Evolutionary conservation across 2,113 vertebrate species (phyloP).

Genomic region (Gasterosteus aculeatus): DNA sequence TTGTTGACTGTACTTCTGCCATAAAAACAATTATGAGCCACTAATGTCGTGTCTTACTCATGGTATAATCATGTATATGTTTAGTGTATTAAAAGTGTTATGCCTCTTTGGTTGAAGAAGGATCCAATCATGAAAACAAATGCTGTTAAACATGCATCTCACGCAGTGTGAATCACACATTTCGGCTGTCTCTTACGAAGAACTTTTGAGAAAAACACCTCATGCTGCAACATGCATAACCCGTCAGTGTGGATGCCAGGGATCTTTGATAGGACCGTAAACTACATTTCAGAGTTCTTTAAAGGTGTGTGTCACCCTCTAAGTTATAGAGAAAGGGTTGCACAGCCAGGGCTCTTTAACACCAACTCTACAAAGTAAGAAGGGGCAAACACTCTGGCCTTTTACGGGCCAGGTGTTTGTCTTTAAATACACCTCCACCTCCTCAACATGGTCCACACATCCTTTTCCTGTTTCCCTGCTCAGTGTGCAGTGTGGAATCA

Average conservation of each 20-base stretch:
- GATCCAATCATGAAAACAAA: neutral
- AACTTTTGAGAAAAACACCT: neutral
- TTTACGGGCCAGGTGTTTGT: neutral
- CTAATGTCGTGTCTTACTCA: neutral
- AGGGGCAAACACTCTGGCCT: no score
- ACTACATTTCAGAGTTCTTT: neutral
- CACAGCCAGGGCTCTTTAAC: neutral
- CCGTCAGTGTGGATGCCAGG: neutral
- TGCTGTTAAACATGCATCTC: neutral
- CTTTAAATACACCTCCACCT: neutral
- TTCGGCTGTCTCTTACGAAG: no score
- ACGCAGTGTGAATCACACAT: neutral
- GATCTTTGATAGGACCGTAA: slow-evolving; percentile 16
- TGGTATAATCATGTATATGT: neutral
- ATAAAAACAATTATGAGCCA: slow-evolving; percentile 5
- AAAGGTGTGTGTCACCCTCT: neutral
- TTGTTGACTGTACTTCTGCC: neutral
- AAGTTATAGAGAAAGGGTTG: neutral
- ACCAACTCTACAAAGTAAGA: neutral
- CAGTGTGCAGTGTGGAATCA: neutral
- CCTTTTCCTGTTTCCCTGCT: neutral
- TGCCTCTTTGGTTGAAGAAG: neutral
- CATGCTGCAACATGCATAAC: neutral
- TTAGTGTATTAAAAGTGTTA: neutral
- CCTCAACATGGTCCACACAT: neutral